A percentile compares a stretch with the other conserved stretches of the same genome.
Conservation (phyloP, 2,888 invertebrate species). For the Odontocerum albicorne region DNA sequence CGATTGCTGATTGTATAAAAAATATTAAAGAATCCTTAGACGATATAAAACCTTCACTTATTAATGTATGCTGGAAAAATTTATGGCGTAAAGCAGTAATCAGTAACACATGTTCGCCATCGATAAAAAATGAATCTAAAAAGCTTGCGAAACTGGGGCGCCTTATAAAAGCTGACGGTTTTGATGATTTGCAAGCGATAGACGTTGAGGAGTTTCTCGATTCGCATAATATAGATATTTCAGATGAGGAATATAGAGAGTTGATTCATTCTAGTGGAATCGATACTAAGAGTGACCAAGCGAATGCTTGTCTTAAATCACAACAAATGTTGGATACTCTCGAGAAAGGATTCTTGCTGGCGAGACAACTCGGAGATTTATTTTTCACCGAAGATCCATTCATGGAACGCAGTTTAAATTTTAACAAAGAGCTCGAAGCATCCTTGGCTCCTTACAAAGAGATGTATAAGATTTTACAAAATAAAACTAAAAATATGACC, state of each 20-base stretch:
- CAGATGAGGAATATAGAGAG: slow-evolving; percentile 5
- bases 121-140: slow-evolving; percentile 15
- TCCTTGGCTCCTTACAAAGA: slow-evolving; percentile 7
- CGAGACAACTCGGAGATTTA: not conserved
- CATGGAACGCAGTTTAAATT: slow-evolving; percentile 13
- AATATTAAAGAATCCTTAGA: slow-evolving; percentile 13
- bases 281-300: slow-evolving; percentile 6
- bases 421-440: slow-evolving; percentile 5
- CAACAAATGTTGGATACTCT: slow-evolving; percentile 19
- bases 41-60: slow-evolving; percentile 12
- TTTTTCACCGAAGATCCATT: slow-evolving; percentile 17
- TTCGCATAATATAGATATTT: slow-evolving; percentile 10
- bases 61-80: slow-evolving; percentile 18
- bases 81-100: slow-evolving; percentile 10
- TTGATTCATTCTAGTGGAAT: not conserved
- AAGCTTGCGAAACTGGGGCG: slow-evolving; percentile 13
- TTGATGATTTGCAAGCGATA: slow-evolving; percentile 9
- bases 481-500: slow-evolving; percentile 11
- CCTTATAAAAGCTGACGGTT: slow-evolving; percentile 11
- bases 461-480: slow-evolving; percentile 11
- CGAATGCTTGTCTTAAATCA: slow-evolving; percentile 8
- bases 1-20: slow-evolving; percentile 12
- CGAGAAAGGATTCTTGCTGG: slow-evolving; percentile 10
- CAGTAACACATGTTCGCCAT: slow-evolving; percentile 1
- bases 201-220: slow-evolving; percentile 18